phyloP scores from a whole-genome alignment of 2,113 vertebrate genomes.

The Pungitius pungitius region DNA sequence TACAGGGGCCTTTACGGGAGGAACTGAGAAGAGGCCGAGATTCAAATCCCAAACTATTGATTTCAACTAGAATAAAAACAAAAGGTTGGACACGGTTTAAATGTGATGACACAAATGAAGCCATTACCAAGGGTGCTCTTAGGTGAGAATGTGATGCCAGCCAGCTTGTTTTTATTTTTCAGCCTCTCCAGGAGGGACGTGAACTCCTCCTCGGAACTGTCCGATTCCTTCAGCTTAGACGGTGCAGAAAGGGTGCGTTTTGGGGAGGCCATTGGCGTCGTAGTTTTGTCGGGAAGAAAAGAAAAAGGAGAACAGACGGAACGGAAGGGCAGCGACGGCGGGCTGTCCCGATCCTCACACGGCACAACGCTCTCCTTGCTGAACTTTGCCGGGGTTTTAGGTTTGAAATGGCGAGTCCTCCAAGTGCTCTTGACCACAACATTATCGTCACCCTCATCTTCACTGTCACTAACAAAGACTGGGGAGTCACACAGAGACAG shows the following conservation, averaged over 20 bases:
- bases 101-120: neutral
- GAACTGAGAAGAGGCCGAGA: slow-evolving; percentile 42
- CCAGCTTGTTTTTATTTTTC: slow-evolving; percentile 68
- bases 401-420: slow-evolving; percentile 66
- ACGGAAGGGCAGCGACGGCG: neutral
- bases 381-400: slow-evolving; percentile 10
- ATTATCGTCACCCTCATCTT: slow-evolving; percentile 77
- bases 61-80: neutral
- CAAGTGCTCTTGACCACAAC: slow-evolving; percentile 78
- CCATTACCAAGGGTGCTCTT: slow-evolving; percentile 43
- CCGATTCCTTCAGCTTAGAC: slow-evolving; percentile 55
- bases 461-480: slow-evolving; percentile 80
- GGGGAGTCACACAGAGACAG: slow-evolving; percentile 65
- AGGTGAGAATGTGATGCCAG: slow-evolving; percentile 24
- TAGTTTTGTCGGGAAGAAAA: neutral
- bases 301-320: slow-evolving; percentile 17
- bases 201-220: slow-evolving; percentile 85
- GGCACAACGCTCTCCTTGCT: neutral
- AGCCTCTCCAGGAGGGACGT: slow-evolving; percentile 83
- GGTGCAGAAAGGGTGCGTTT: slow-evolving; percentile 57
- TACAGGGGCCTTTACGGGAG: slow-evolving; percentile 24
- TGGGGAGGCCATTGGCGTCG: slow-evolving; percentile 4
- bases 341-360: slow-evolving; percentile 7
- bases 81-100: neutral
- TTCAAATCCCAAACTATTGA: neutral